Base-by-base conservation (phyloP, 2,113 vertebrate genomes). In the Phoxinus phoxinus region DNA sequence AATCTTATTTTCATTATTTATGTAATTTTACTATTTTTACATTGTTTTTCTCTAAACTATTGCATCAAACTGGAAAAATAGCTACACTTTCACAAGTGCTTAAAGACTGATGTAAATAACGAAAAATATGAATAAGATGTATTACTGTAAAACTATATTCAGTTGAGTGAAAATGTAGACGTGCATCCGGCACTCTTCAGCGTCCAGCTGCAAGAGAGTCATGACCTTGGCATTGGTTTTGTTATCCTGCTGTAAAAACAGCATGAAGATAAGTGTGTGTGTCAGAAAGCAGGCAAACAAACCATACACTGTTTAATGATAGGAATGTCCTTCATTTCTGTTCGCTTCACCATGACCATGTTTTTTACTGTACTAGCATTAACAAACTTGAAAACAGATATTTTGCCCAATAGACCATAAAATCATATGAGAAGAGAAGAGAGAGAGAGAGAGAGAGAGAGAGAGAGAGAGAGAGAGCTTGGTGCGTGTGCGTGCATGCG, bases 221-320 rank as follows among this genome's bases (percentile, higher is more conserved):
- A 81, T 93, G 93, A 94, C 93, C 93, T 93, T 94, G 92, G 93
- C 91, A 86, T 80, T 89, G 81, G 87, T 81, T 78, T 86, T 90
- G 92, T 91, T 88, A 89, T 88, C 87, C 84, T 89, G 67, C 25
- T 78, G 21, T 84, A 85, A 85, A 92, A 89, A 91, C 91, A 92
- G 88, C 19, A 23, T 56, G 21, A 76, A 46, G 21, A 65, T 10
- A 89, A 91, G 88, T 27, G 67, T 74, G 7, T 41, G 41, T 41
- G 41, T 2, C 71, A 48, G 44, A 65, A 65, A 32, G 13, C 58
- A 27, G 48, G 44, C 53, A 69, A 44, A 79, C 32, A 65, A 58
- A 58, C 25, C 35, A 21, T 32, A 81, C 85, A 30, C 27, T 53
- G 65, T 91, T 91, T 88, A 74, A 81, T 90, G 84, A 89, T 80